Base-by-base conservation (phyloP, 1,140 invertebrate genomes). In the Psilanteris sp. region DNA sequence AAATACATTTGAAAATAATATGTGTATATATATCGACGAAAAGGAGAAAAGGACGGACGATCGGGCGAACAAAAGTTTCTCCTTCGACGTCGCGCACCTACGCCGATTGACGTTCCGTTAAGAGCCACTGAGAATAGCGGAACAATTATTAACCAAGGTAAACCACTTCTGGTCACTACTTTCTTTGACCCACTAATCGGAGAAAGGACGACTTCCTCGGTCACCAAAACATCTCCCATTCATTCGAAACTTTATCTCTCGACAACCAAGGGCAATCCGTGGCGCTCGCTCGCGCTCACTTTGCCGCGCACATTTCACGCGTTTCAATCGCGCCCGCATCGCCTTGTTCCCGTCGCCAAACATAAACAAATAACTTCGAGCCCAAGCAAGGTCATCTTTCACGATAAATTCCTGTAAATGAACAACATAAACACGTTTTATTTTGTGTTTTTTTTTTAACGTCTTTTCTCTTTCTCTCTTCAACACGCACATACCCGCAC, bases 171-270 rank as follows among this genome's bases (percentile, higher is more conserved):
- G 79, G 61, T 55, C 62, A 80, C 83, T 81, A 87, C 85, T 87
- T 87, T 87, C 85, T 86, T 85, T 79, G 85, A 85, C 85, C 85
- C 64, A 87, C 84, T 86, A 84, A 85, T 81, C 81, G 77, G 84
- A 85, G 84, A 87, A 87, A 87, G 84, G 83, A 72, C 50, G 43
- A 50, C 62, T 75, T 50, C 62, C 31, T 62, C 66, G 62, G 77
- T 68, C 52, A 64, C 79, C 80, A 75, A 84, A 84, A 83, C 24
- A 68, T 37, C 64, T 55, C 24, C 13, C 24, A 50, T 55, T 64
- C 48, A 26, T 66, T 67, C 57, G 26, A 52, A 71, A 61, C 31
- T 46, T 52, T 27, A 68, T 59, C 50, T 57, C 39, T 15, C 29
- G 26, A 34, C 29, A 27, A 2, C 15, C 62, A 57, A 67, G 62